These are phyloP conservation scores for Poeciliopsis prolifica DNA, from an alignment of 2,113 vertebrate genomes.

Conservation along the genomic window DNA sequence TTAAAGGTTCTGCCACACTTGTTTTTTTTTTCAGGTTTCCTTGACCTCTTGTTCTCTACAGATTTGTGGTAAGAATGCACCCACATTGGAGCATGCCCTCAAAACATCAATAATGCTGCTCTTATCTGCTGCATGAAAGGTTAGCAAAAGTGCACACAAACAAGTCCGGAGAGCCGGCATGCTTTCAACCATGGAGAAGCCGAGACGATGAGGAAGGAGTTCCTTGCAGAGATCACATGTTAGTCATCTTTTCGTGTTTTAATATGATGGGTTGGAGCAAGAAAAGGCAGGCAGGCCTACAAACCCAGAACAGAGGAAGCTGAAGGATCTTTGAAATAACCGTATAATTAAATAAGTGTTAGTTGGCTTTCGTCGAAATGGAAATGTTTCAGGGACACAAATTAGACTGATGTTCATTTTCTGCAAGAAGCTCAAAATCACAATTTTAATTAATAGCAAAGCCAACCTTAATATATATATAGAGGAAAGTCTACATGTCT, in stretches of 20 bases:
- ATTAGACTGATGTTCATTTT: not conserved
- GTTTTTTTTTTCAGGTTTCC: slow-evolving; percentile 30
- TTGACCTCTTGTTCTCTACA: slow-evolving; percentile 29
- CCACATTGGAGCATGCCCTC: slow-evolving; percentile 39
- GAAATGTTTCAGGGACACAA: not conserved
- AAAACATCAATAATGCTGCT: slow-evolving; percentile 59
- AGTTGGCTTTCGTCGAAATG: not conserved
- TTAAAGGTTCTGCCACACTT: slow-evolving; percentile 6
- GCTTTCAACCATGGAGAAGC: slow-evolving; percentile 24
- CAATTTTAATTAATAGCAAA: not conserved
- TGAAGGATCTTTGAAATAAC: not conserved
- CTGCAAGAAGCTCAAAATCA: not conserved
- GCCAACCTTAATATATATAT: not conserved
- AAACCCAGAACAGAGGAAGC: not conserved
- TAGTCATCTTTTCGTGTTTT: not conserved
- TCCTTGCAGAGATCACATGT: not conserved
- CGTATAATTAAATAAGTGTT: not conserved
- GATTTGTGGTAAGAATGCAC: slow-evolving; percentile 30
- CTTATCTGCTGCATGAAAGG: slow-evolving; percentile 44
- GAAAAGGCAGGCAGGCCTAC: not conserved
- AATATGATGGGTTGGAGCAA: not conserved
- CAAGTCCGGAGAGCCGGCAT: slow-evolving; percentile 35
- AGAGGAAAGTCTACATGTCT: not conserved
- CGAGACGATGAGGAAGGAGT: not conserved
- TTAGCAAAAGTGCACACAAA: slow-evolving; percentile 43